Base-by-base conservation (phyloP, 2,888 invertebrate genomes). In the Perithous albicinctus region DNA sequence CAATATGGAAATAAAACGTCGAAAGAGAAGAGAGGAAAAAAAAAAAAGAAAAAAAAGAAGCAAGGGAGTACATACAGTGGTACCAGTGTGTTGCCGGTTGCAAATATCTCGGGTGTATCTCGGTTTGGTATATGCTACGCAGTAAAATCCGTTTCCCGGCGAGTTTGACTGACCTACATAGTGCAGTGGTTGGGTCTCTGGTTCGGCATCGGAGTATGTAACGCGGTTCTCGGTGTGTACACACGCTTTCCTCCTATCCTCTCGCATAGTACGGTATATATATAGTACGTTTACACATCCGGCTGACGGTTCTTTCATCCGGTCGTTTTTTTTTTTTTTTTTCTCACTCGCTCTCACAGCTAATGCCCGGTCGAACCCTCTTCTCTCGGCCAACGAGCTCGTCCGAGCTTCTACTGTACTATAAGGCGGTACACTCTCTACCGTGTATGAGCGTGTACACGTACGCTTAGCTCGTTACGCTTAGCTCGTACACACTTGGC, bases 221-320 rank as follows among this genome's bases (percentile, higher is more conserved):
- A 54, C 72, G 32, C 59, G 63, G 20, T 18, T 38, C 46, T 48
- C 66, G 35, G 51, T 54, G 67, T 67, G 67, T 72, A 76, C 76
- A 77, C 56, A 61, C 41, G 72, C 66, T 75, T 59, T 59, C 32
- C 59, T 59, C 43, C n/a, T 46, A 35, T 73, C 61, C 66, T 59
- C 46, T 29, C 69, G 10, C 18, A 20, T 56, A 26, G 15, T 63
- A 18, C 10, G n/a, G n/a, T 23, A 26, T 59, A 56, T 72, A 63
- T 80, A 69, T 73, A 77, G 73, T 29, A 70, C 64, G 74, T 82
- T n/a, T 75, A 78, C 78, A 82, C 82, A 82, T 82, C 82, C 82
- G 82, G 78, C 78, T 74, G 80, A 80, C 73, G 80, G 78, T 78
- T 82, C 78, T 82, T 82, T 78, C 82, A 82, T 82, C 82, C 78